Base-by-base conservation (phyloP, 2,113 vertebrate genomes). In the Carassius auratus region DNA sequence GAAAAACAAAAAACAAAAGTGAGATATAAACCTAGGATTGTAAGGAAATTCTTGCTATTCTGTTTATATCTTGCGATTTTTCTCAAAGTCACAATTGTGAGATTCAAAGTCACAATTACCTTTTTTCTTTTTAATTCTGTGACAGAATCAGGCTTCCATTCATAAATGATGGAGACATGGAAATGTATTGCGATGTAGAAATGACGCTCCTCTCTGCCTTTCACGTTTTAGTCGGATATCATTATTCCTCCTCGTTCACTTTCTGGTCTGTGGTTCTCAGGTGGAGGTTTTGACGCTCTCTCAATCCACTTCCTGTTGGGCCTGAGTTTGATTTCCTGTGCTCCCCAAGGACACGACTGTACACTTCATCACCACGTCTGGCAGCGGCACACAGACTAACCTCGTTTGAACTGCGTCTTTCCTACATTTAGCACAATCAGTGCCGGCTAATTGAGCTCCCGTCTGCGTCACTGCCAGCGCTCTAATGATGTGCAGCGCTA, bases 361-460 rank as follows among this genome's bases (percentile, higher is more conserved):
- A 38, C 36, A 38, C 36, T 38, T 42, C 38, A 42, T 42, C 38
- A 42, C 38, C 38, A 42, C 66, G 30, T 78, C 87, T 89, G 42
- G 87, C 90, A 87, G 79, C 86, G 75, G 83, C 71, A 87, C 62
- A 83, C 42, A 86, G 59, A 36, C 66, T 76, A 86, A 87, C 68
- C 76, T 76, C 42, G 66, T 89, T 73, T 87, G 85, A 84, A 85
- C 83, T 50, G 81, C 12, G 50, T 86, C 87, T 87, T 88, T 88
- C 50, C 88, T 74, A 87, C 84, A 76, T 78, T 87, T 62, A 83
- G 85, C 73, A 74, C 86, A 89, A 78, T 80, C 87, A 88, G 86
- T 73, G 76, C 73, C 69, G 85, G 88, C 84, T 89, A 45, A 45
- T 45, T 45, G 7, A 42, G 42, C 42, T 38, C 1, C 1, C 42